Conservation (phyloP, 2,113 vertebrate genomes). For the Gobiocypris rarus region DNA sequence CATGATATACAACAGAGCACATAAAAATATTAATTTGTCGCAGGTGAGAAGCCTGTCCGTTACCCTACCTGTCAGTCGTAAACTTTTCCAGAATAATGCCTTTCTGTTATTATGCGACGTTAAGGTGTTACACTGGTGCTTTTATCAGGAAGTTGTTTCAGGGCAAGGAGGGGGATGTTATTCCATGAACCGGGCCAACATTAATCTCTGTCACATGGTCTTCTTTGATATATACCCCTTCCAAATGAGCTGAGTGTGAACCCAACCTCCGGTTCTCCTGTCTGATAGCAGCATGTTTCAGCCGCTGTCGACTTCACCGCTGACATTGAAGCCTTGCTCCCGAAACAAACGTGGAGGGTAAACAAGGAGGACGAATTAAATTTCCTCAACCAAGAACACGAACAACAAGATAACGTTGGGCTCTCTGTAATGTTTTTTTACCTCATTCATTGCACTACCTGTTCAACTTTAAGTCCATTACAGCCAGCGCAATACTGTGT, state of each 20-base stretch:
- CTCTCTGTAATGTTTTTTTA: conserved; percentile 42
- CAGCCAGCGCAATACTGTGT: conserved; percentile 53
- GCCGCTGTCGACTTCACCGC: conserved; percentile 59
- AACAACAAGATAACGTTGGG: conserved; percentile 71
- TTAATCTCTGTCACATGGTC: conserved; percentile 80
- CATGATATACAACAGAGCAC: not conserved
- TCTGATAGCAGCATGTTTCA: conserved; percentile 71
- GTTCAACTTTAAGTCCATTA: conserved; percentile 63
- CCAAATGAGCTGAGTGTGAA: conserved; percentile 69
- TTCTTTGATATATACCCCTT: conserved; percentile 79
- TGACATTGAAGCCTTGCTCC: conserved; percentile 76
- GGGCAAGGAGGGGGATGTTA: conserved; percentile 73
- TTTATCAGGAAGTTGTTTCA: conserved; percentile 78
- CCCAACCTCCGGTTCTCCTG: conserved; percentile 70
- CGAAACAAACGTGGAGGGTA: conserved; percentile 65
- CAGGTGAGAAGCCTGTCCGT: conserved; percentile 56
- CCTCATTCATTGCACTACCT: conserved; percentile 53
- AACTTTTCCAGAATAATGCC: conserved; percentile 72
- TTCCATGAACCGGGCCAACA: conserved; percentile 70
- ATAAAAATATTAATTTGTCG: conserved; percentile 61
- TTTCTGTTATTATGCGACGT: conserved; percentile 76
- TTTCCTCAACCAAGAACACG: conserved; percentile 70
- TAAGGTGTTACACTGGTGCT: conserved; percentile 70
- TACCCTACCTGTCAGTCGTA: conserved; percentile 57
- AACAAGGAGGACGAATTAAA: conserved; percentile 71